Base-by-base conservation (phyloP, 1,140 invertebrate genomes). In the Drosophila rhopaloa region DNA sequence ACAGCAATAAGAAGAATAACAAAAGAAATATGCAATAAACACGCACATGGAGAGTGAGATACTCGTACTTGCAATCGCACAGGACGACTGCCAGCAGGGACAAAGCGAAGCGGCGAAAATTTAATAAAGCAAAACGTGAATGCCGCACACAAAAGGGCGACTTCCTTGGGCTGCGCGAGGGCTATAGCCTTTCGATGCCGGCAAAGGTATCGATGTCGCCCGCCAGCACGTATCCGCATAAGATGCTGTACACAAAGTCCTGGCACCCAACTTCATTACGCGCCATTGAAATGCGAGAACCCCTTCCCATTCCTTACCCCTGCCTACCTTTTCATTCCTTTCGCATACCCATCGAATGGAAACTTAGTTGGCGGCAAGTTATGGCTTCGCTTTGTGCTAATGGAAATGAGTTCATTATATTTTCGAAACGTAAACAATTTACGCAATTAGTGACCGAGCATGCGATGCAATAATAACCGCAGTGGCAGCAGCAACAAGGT, bases 321-420 rank as follows among this genome's bases (percentile, higher is more conserved):
- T n/a, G 11, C 10, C 16, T 47, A 13, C 32, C 27, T 2, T 29
- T 41, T 9, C 57, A 24, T 32, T 19, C 35, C 7, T 4, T 11
- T 24, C 24, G 11, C 29, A 13, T 40, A 9, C 54, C 61, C 57
- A 50, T 59, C 56, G 63, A 57, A 70, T 35, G 32, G 47, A 41
- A 63, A 58, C 58, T 58, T 61, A 32, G 51, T 84, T 73, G 65
- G 43, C 61, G 70, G 60, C 79, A 86, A 82, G 76, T 82, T 72
- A 75, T 88, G 73, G 82, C 47, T 60, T 47, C 79, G 83, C 68
- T 77, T 88, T 88, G 65, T 84, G 70, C 72, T 88, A 89, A 88
- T 89, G 84, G 74, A 88, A 90, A 90, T 76, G 77, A 89, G 80
- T 89, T 89, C 85, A 84, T 89, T 89, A 89, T 89, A 89, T 89